Evolutionary conservation across 1,140 invertebrate species (phyloP), one percentile per base, ranked within the genome.

Genomic region (Formica selysi): DNA sequence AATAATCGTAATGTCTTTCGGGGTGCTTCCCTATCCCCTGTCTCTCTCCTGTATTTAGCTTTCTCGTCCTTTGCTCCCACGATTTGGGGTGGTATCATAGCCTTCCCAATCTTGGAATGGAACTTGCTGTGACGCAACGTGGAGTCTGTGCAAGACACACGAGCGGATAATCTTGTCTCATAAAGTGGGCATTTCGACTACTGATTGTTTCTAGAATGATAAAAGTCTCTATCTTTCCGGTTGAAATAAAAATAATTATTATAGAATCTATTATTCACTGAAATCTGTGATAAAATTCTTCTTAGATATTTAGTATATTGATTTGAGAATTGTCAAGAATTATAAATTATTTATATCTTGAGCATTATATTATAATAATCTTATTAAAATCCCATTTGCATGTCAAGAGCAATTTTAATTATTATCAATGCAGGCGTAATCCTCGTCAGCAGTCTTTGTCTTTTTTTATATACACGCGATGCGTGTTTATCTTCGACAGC

Each of bases 1-100:
- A 95, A 95, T 95, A 95, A 95, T 94, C 94, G 94, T 95, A 95
- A 95, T 95, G 94, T 93, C 93, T 94, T 94, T 92, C 91, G 89
- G 92, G 93, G 92, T 91, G 92, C 59, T 79, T 86, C 83, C 91
- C 88, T 87, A 59, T 86, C 78, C 51, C 88, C 89, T 81, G 54
- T 89, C 85, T 70, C 86, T 67, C 74, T 79, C 68, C 32, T 59
- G 68, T 76, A 81, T 71, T 84, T 62, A 67, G 67, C 79, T 85
- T 85, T 91, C 86, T 85, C 86, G 85, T 86, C 80, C 74, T 70
- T 87, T 61, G 57, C 70, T 88, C 86, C 64, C 83, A 74, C 64
- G 71, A 85, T 44, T 65, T 85, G 54, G 57, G 32, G 44, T 54
- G 85, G 68, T 81, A 85, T 44, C 54, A 61, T 83, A 32, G 80